Percentiles rank a stretch among this genome's conserved stretches.
Evolutionary conservation across 35 echinoderm and acorn worm genomes (phyloP).

Genomic region (Heliocidaris erythrogramma): DNA sequence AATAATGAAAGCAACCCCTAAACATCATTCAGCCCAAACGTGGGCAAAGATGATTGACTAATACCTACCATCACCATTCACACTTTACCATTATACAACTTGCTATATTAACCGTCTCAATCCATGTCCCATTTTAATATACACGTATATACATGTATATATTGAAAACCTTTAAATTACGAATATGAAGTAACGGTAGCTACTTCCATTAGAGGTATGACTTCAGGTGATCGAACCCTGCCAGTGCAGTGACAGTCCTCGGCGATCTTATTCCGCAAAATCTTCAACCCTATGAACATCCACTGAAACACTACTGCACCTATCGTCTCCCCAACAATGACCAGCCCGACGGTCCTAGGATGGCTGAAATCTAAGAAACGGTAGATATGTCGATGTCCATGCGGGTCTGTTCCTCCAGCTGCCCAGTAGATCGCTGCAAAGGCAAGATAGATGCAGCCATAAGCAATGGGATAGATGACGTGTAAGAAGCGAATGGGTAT

Average conservation of each 20-base stretch:
- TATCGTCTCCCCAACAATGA: not conserved
- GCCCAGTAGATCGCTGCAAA: conserved; percentile 56
- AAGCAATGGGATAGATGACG: conserved; percentile 30
- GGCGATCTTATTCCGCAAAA: conserved; percentile 7
- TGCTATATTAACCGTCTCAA: no score
- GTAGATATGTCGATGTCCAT: conserved; percentile 21
- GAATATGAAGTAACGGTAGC: not conserved
- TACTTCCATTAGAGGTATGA: conserved; percentile 3
- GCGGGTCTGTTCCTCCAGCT: conserved; percentile 42
- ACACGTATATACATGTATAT: not conserved
- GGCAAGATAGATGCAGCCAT: conserved; percentile 39
- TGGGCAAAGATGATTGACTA: no score
- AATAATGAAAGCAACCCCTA: no score
- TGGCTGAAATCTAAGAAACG: not conserved
- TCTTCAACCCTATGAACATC: not conserved
- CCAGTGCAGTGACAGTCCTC: conserved; percentile 14
- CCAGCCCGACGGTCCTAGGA: not conserved
- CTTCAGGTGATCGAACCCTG: not conserved
- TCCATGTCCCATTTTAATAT: no score
- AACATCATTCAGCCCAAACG: no score
- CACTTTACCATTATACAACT: no score
- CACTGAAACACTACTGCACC: conserved; percentile 38
- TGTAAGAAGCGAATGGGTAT: conserved; percentile 51
- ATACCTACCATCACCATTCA: no score
- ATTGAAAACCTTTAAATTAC: not conserved